Evolutionary conservation across 2,888 invertebrate species (phyloP).

Genomic region (Agrochola macilenta): DNA sequence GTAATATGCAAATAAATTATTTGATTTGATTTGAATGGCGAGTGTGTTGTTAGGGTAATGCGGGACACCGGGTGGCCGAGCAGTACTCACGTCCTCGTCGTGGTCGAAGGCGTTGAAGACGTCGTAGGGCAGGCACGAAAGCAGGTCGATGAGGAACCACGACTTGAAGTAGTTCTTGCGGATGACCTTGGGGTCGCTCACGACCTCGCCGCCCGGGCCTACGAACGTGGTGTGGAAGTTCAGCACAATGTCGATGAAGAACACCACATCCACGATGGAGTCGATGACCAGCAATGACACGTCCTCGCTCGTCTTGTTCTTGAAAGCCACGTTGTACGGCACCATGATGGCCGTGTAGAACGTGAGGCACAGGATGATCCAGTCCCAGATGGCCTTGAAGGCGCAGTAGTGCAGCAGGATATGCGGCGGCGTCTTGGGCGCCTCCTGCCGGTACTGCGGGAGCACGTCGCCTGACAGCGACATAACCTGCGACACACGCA

Average conservation of each 20-base stretch:
- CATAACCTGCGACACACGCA: slow-evolving; percentile 91
- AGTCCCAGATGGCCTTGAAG: slow-evolving; percentile 99
- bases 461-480: slow-evolving; percentile 99
- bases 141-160: slow-evolving; percentile 99
- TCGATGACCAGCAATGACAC: slow-evolving; percentile 98
- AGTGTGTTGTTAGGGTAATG: neutral
- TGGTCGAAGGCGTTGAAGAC: slow-evolving; percentile 99
- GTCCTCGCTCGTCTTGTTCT: slow-evolving; percentile 99
- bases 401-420: slow-evolving; percentile 99
- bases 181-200: slow-evolving; percentile 99
- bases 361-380: slow-evolving; percentile 99
- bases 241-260: slow-evolving; percentile 99
- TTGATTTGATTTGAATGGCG: too few species aligned
- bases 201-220: slow-evolving; percentile 98
- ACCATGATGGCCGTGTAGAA: slow-evolving; percentile 99
- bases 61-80: neutral
- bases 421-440: slow-evolving; percentile 99
- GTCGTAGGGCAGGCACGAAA: slow-evolving; percentile 99
- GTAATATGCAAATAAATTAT: too few species aligned
- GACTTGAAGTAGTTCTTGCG: slow-evolving; percentile 99
- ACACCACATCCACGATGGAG: slow-evolving; percentile 99
- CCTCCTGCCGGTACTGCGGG: slow-evolving; percentile 99
- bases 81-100: slow-evolving; percentile 96
- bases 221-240: slow-evolving; percentile 99
- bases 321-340: slow-evolving; percentile 99